Conservation (phyloP, 2,888 invertebrate species). For the Lypha dubia region DNA sequence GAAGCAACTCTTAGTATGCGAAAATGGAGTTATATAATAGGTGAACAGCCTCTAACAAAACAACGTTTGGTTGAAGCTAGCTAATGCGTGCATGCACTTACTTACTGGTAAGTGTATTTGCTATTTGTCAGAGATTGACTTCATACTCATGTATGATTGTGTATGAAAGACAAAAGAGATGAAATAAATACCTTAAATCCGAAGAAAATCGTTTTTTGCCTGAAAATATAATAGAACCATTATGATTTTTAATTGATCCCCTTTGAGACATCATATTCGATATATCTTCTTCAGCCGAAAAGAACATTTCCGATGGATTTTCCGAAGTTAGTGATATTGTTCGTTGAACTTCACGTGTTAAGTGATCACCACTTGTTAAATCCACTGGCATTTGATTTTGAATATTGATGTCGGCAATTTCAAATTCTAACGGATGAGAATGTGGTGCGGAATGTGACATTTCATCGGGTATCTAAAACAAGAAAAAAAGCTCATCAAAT, state of each 20-base stretch:
- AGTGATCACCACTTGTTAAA: conserved; percentile 77
- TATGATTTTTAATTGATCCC: conserved; percentile 81
- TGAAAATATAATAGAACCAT: conserved; percentile 81
- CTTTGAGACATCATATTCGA: conserved; percentile 81
- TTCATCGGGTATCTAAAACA: conserved; percentile 81
- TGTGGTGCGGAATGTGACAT: conserved; percentile 84
- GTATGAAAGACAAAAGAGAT: not conserved
- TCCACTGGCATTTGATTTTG: conserved; percentile 75
- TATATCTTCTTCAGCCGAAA: conserved; percentile 96
- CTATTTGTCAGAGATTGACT: too few relatives aligned
- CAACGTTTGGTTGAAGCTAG: too few relatives aligned
- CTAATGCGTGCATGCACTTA: too few relatives aligned
- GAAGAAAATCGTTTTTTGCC: conserved; percentile 83
- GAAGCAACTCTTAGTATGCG: too few relatives aligned
- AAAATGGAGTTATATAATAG: not conserved
- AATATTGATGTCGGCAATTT: conserved; percentile 82
- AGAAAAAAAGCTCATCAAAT: not conserved
- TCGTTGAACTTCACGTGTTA: conserved; percentile 85
- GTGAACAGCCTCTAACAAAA: too few relatives aligned
- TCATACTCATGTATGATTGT: too few relatives aligned
- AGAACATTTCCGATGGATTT: conserved; percentile 95
- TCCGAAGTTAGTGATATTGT: conserved; percentile 95
- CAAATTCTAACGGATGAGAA: conserved; percentile 83
- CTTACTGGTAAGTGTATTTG: too few relatives aligned
- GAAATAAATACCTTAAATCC: conserved; percentile 80